Evolutionary conservation across 2,113 vertebrate genomes (phyloP).

Genomic region (Chaenogobius annularis): DNA sequence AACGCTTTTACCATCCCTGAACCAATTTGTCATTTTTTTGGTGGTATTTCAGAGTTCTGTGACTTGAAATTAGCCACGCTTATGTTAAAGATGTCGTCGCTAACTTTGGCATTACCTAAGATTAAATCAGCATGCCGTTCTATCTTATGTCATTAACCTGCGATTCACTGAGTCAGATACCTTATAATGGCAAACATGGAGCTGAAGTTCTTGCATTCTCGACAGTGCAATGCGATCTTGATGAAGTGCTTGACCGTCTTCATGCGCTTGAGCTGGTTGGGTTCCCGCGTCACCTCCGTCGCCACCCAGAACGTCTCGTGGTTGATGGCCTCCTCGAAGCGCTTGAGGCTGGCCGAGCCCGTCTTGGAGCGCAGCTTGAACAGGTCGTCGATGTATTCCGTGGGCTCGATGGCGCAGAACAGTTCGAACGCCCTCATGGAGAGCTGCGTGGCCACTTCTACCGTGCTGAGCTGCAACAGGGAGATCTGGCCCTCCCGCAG

Average conservation of each 20-base stretch:
- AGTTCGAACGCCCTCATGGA: slow-evolving; percentile 96
- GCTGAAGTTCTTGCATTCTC: slow-evolving; percentile 99
- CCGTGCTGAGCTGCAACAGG: slow-evolving; percentile 91
- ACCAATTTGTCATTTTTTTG: no score
- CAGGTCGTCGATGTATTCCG: slow-evolving; percentile 96
- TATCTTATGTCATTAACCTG: neutral
- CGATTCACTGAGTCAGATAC: slow-evolving; percentile 57
- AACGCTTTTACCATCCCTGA: no score
- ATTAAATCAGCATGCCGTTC: no score
- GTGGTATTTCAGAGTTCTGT: no score
- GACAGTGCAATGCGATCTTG: slow-evolving; percentile 97
- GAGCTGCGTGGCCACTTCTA: slow-evolving; percentile 95
- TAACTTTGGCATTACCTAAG: no score
- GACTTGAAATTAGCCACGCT: no score
- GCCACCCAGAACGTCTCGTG: slow-evolving; percentile 99
- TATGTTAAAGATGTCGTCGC: no score
- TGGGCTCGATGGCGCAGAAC: slow-evolving; percentile 97
- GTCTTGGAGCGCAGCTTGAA: slow-evolving; percentile 90
- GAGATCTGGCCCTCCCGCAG: slow-evolving; percentile 92
- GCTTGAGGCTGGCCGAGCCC: slow-evolving; percentile 89
- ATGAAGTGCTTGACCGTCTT: slow-evolving; percentile 98
- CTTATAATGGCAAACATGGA: slow-evolving; percentile 99
- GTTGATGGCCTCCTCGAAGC: slow-evolving; percentile 97
- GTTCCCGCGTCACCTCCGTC: slow-evolving; percentile 91
- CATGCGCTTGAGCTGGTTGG: slow-evolving; percentile 97